phyloP scores from a whole-genome alignment of 2,797 vertebrate genomes.

The Poecilia wingei region DNA sequence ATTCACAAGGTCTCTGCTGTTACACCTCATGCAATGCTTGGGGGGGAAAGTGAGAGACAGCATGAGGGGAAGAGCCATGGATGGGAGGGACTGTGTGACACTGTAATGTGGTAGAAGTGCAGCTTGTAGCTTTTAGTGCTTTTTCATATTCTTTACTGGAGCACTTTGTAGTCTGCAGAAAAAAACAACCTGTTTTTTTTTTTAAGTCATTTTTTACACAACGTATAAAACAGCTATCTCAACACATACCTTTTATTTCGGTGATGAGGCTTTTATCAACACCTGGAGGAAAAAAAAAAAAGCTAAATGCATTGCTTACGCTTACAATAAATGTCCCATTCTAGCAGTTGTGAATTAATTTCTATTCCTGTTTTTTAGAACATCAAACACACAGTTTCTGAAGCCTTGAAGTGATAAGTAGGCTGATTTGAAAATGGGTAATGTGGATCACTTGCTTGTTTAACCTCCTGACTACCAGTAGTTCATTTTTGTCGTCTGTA shows the following conservation, averaged over 20 bases:
- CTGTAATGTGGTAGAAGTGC: slow-evolving; percentile 43
- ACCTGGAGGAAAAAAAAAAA: background rate
- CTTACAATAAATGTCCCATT: background rate
- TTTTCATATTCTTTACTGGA: slow-evolving; percentile 42
- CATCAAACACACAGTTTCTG: background rate
- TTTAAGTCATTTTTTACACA: background rate
- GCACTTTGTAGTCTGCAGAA: slow-evolving; percentile 30
- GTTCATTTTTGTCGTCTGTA: too few relatives aligned
- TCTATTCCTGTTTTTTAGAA: background rate
- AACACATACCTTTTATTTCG: background rate
- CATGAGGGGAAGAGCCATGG: background rate
- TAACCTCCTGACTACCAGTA: too few relatives aligned
- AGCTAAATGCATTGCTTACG: background rate
- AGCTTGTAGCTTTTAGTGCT: slow-evolving; percentile 45
- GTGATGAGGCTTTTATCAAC: background rate
- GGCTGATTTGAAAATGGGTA: background rate
- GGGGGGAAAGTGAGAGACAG: slow-evolving; percentile 17
- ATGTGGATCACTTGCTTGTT: background rate
- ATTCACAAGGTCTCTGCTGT: slow-evolving; percentile 70
- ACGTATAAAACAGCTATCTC: background rate
- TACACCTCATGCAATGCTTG: slow-evolving; percentile 56
- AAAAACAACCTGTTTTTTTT: background rate
- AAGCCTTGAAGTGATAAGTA: background rate
- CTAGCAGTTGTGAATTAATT: background rate
- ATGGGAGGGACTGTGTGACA: slow-evolving; percentile 27